Percentiles rank a stretch among this genome's conserved stretches.
Evolutionary conservation across 2,113 vertebrate genomes (phyloP).

Genomic region (Zingel zingel): DNA sequence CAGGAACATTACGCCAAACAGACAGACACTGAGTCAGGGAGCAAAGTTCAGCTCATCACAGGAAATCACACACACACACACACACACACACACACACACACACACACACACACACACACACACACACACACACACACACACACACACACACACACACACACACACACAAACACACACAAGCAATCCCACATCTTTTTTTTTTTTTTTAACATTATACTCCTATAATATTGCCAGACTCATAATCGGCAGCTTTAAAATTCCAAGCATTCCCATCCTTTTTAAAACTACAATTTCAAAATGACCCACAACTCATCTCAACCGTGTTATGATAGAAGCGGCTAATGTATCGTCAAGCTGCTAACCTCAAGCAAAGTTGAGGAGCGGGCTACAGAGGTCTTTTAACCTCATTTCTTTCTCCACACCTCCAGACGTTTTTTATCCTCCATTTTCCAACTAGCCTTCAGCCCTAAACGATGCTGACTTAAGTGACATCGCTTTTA

Average conservation of each 20-base stretch:
- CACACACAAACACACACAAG: neutral
- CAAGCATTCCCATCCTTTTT: neutral
- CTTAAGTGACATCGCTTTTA: too few species aligned
- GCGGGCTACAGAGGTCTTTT: neutral
- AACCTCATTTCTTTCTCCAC: too few species aligned
- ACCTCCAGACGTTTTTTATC: too few species aligned
- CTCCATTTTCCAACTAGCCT: too few species aligned
- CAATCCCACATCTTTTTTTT: too few species aligned
- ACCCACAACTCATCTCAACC: neutral
- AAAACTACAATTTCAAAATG: neutral
- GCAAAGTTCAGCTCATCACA: conserved; percentile 62
- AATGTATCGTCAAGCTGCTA: neutral
- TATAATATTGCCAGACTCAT: neutral
- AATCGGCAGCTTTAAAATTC: neutral
- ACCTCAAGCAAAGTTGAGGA: neutral
- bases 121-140: neutral
- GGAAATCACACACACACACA: conserved; percentile 29
- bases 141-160: conserved; percentile 1
- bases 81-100: neutral
- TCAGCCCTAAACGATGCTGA: too few species aligned
- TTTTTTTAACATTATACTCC: neutral
- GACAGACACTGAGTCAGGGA: conserved; percentile 61
- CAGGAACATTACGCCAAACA: conserved; percentile 54
- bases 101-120: neutral
- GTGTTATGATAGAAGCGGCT: neutral